Evolutionary conservation across 2,888 invertebrate genomes (phyloP).

Genomic region (Sinohyriopsis cumingii): DNA sequence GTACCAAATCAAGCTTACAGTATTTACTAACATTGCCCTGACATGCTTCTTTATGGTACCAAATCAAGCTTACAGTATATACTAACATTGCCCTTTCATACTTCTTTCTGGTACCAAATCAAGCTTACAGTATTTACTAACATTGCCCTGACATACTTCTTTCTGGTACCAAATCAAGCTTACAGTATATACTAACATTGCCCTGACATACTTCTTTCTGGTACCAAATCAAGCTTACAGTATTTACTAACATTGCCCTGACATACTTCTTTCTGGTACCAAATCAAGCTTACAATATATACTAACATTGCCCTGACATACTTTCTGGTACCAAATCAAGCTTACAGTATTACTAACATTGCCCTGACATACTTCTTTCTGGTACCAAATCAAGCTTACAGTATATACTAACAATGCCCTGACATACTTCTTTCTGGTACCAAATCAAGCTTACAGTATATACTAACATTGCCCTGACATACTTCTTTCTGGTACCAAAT

Average conservation of each 20-base stretch:
- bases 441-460: constrained; percentile 48
- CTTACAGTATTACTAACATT: too few species aligned
- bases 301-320: not conserved
- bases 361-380: constrained; percentile 22
- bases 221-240: constrained; percentile 62
- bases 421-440: constrained; percentile 55
- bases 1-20: too few species aligned
- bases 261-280: constrained; percentile 56
- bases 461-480: not conserved
- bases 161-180: too few species aligned
- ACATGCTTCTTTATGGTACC: constrained; percentile 51
- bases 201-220: constrained; percentile 35
- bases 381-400: constrained; percentile 65
- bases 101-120: constrained; percentile 62
- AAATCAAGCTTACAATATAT: constrained; percentile 46
- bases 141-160: not conserved
- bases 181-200: too few species aligned
- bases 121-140: constrained; percentile 32
- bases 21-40: too few species aligned
- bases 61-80: constrained; percentile 52
- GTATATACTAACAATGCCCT: not conserved
- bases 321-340: too few species aligned
- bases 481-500: not conserved
- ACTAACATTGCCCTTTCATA: not conserved
- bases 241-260: not conserved